A percentile compares a stretch with the other conserved stretches of the same genome.
phyloP scores from a whole-genome alignment of 2,888 invertebrate species.

The Sphaerophoria rueppellii region DNA sequence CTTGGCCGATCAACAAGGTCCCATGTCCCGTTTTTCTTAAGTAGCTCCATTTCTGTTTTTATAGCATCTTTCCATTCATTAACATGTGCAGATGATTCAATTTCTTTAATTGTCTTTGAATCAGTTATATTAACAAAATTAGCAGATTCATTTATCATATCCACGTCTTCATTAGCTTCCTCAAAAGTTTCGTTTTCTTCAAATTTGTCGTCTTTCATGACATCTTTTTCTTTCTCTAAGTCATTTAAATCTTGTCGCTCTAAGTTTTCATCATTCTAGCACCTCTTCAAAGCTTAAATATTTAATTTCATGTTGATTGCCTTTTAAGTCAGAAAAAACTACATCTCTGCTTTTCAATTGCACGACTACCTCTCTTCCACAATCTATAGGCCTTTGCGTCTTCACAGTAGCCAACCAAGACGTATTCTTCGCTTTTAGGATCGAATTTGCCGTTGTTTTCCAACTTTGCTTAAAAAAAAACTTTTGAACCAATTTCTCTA shows the following conservation, averaged over 20 bases:
- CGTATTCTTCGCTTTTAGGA: background rate
- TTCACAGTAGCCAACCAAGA: conserved; percentile 9
- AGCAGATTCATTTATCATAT: too few species aligned
- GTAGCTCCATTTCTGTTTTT: conserved; percentile 71
- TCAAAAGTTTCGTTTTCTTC: background rate
- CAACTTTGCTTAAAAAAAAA: background rate
- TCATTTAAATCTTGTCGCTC: background rate
- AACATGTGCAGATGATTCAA: background rate
- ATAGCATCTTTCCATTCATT: conserved; percentile 59
- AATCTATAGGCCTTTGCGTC: background rate
- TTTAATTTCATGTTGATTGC: background rate
- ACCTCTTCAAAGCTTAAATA: background rate
- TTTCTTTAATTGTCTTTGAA: too few species aligned
- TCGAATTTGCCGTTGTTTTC: background rate
- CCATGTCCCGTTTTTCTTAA: conserved; percentile 71
- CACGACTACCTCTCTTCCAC: background rate
- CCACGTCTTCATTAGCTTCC: too few species aligned
- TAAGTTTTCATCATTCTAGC: background rate
- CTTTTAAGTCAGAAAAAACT: background rate
- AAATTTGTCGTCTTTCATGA: background rate
- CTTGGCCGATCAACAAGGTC: conserved; percentile 49
- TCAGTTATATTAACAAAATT: too few species aligned
- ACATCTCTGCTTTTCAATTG: background rate
- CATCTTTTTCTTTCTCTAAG: background rate
- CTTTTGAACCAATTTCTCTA: conserved; percentile 6